Base-by-base conservation (phyloP, 2,888 invertebrate genomes). In the Malacosoma neustria region DNA sequence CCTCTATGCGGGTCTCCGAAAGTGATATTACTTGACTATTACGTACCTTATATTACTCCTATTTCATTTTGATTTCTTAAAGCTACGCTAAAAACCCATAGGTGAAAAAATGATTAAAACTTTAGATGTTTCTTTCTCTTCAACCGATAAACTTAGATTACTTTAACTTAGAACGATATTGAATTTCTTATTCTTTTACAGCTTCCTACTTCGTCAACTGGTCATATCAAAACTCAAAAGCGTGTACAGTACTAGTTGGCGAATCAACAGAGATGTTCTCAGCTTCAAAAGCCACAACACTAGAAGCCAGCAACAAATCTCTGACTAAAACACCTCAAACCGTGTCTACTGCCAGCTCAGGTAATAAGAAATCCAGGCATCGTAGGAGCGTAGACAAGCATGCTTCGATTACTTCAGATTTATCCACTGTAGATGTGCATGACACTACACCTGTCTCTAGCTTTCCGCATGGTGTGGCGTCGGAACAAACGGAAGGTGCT, bases 191-290 rank as follows among this genome's bases (percentile, higher is more conserved):
- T 48, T 66, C 72, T 54, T 68, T 55, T 52, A 52, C 88, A 94
- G 94, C 92, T 49, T 93, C 93, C 59, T 93, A 93, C 80, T 89
- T 93, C 58, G 89, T 94, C 61, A 93, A 93, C 79, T 94, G 93
- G 92, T 92, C 94, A 74, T 93, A 93, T 87, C 92, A 92, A 77
- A 92, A 91, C 61, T 89, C 93, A 51, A 93, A 92, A 72, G 91
- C 93, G 42, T 95, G 95, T 87, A 91, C 93, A 65, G 94, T 95
- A 57, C 87, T 94, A 66, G 94, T 95, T 54, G 93, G 92, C 56
- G 94, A 93, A 70, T 92, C 90, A 60, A 82, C 90, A 45, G 92
- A 92, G 73, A 87, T 91, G 53, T 87, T 88, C 45, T 84, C 89
- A 48, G 89, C 92, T 41, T 89, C 92, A 40, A 93, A 93, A 79